Conservation (phyloP, 2,888 invertebrate species). For the Lumbricus terrestris region DNA sequence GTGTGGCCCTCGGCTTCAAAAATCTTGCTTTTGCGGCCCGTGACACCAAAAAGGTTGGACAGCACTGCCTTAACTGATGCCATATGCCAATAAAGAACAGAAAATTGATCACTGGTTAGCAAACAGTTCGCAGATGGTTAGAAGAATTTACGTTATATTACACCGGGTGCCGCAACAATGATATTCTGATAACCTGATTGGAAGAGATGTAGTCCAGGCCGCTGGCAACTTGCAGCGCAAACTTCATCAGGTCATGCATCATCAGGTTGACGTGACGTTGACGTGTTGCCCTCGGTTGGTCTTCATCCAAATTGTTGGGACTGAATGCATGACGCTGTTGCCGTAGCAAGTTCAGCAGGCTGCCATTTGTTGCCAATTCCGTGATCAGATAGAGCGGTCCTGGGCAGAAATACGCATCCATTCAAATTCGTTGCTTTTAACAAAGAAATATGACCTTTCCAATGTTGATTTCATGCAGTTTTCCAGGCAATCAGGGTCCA, state of each 20-base stretch:
- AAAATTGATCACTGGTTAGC: background rate
- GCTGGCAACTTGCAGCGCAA: conserved; percentile 36
- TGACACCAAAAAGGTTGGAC: too few species aligned
- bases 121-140: background rate
- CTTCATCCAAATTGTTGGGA: conserved; percentile 28
- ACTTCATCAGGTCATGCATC: conserved; percentile 33
- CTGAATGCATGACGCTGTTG: conserved; percentile 31
- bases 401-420: conserved; percentile 7
- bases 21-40: too few species aligned
- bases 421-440: background rate
- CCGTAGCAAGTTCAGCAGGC: conserved; percentile 36
- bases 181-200: conserved; percentile 33
- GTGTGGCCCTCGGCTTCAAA: too few species aligned
- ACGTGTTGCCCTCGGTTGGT: background rate
- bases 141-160: too few species aligned
- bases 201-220: conserved; percentile 39
- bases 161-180: background rate
- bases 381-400: conserved; percentile 38
- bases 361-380: conserved; percentile 39
- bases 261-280: conserved; percentile 32
- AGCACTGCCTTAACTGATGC: too few species aligned
- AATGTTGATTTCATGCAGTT: background rate
- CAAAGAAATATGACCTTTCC: background rate
- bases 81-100: background rate
- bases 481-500: background rate